These are phyloP conservation scores for Aphelinus atriplicis DNA, from an alignment of 1,140 invertebrate species.

Conservation along the genomic window DNA sequence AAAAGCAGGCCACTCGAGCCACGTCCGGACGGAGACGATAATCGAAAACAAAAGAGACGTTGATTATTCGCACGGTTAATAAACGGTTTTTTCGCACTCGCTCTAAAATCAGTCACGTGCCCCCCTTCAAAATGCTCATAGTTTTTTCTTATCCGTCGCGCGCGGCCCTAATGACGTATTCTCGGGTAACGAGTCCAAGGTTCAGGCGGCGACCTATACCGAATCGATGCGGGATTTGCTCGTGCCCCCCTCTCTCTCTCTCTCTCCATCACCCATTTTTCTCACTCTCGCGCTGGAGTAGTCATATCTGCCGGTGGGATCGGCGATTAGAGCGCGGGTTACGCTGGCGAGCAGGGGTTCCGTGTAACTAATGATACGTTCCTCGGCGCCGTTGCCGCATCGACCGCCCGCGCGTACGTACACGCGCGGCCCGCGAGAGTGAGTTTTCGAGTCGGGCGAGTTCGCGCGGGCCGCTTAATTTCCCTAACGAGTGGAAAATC, in stretches of 20 bases:
- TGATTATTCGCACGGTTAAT: too few relatives aligned
- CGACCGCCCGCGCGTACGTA: background rate
- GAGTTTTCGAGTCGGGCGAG: too few relatives aligned
- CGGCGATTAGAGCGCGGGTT: constrained; percentile 36
- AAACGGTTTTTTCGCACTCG: too few relatives aligned
- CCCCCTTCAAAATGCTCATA: too few relatives aligned
- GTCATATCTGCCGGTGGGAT: constrained; percentile 34
- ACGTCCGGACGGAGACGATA: too few relatives aligned
- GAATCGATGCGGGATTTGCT: constrained; percentile 16
- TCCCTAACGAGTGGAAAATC: constrained; percentile 38
- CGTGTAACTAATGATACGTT: constrained; percentile 44
- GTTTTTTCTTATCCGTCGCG: too few relatives aligned
- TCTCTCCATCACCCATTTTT: background rate
- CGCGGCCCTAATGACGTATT: constrained; percentile 5
- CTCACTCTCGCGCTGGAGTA: constrained; percentile 9
- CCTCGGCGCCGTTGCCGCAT: constrained; percentile 9
- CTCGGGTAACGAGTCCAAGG: constrained; percentile 19
- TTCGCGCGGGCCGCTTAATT: constrained; percentile 14
- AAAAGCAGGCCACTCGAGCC: too few relatives aligned
- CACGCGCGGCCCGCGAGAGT: background rate
- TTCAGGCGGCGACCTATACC: background rate
- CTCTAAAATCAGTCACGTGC: too few relatives aligned
- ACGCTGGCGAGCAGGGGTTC: constrained; percentile 19
- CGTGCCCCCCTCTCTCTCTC: background rate
- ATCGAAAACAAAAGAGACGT: too few relatives aligned